These are phyloP conservation scores for Urosaurus nigricauda DNA, from an alignment of 2,797 vertebrate species.

Conservation along the genomic window DNA sequence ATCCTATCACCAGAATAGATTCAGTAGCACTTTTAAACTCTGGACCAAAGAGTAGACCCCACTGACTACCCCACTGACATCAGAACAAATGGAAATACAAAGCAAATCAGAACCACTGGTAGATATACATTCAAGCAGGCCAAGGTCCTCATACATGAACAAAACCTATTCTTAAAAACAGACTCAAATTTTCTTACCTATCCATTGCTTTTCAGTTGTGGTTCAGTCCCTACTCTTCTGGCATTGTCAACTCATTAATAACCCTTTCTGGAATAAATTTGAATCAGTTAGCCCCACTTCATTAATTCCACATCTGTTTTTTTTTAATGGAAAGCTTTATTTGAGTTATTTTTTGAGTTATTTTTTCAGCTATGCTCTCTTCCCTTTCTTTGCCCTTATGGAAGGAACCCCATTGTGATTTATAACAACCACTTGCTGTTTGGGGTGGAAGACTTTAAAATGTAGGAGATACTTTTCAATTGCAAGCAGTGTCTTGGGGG, in stretches of 20 bases:
- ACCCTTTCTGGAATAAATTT: neutral
- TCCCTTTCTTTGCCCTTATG: neutral
- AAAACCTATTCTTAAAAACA: neutral
- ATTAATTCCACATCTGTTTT: neutral
- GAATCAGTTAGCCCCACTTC: neutral
- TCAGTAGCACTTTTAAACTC: too few relatives aligned
- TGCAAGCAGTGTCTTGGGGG: constrained; percentile 21
- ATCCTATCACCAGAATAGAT: too few relatives aligned
- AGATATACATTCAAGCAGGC: neutral
- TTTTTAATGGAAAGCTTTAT: neutral
- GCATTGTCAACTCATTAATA: neutral
- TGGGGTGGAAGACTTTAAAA: constrained; percentile 34
- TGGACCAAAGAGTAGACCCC: too few relatives aligned
- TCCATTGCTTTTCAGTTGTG: too few relatives aligned
- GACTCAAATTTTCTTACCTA: neutral
- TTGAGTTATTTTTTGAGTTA: neutral
- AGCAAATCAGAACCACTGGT: neutral
- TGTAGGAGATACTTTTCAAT: constrained; percentile 3
- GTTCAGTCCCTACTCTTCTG: neutral
- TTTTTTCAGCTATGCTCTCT: constrained; percentile 52
- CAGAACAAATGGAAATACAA: too few relatives aligned
- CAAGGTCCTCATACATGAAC: neutral
- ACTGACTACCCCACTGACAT: too few relatives aligned
- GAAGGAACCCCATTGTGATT: neutral
- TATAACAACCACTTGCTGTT: constrained; percentile 37